Base-by-base conservation (phyloP, 2,113 vertebrate genomes). In the Probosciger aterrimus region DNA sequence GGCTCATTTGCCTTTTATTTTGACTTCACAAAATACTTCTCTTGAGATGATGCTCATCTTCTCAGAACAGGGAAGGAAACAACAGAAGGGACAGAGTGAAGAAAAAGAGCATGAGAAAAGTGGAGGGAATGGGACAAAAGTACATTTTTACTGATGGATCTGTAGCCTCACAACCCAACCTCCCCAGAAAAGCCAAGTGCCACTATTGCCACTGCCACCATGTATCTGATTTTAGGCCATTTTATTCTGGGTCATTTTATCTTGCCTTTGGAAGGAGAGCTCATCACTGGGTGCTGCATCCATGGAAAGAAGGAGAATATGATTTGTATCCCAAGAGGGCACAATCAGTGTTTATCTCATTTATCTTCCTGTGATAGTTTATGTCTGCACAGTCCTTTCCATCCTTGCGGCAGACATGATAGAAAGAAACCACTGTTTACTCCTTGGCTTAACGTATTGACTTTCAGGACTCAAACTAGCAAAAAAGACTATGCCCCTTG, bases 231-330 rank as follows among this genome's bases (percentile, higher is more conserved):
- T 59, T 59, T 59, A 14, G 33, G 57, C 33, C 33, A 35, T 35
- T 59, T 59, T 59, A 59, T 22, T 59, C 24, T 59, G 33, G 30
- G 25, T 12, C 3, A 13, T 68, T 90, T 35, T 7, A 11, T 30
- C 62, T 77, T 8, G 7, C 10, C 5, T 63, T 53, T 55, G 76
- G 71, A 46, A 70, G n/a, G 10, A 78, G 14, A 43, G 4, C 4
- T 69, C 27, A 18, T 4, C 1, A 0, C 15, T 14, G 46, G 8
- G 14, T 25, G 23, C 17, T 33, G 25, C 7, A 37, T 6, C 25
- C 46, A 15, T 2, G 13, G 16, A 49, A 12, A 90, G 18, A 33
- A 77, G 10, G 30, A 69, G 5, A 82, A 78, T 25, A 41, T 2
- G 11, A 31, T 69, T 60, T 60, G n/a, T 39, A n/a, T 2, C 25